Base-by-base conservation (phyloP, 2,888 invertebrate species). In the Hermaeophaga mercurialis region DNA sequence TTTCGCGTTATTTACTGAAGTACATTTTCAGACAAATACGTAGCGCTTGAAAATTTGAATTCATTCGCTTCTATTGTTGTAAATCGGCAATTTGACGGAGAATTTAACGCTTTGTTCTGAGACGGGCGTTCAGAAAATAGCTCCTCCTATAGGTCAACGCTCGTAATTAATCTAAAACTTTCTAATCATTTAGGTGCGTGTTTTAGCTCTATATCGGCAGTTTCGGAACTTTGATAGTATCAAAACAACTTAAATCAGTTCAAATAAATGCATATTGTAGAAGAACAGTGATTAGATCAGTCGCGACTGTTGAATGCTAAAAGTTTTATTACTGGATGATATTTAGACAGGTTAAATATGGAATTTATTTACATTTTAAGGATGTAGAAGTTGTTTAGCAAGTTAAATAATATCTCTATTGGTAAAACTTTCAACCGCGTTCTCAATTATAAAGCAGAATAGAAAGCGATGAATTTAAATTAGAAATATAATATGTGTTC, bases 101-200 rank as follows among this genome's bases (percentile, higher is more conserved):
- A 47, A 47, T 47, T 47, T 47, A 34, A 15, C 34, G 46, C 46
- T 47, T 47, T 47, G 46, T 47, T 47, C 11, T 19, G 33, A 6
- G 18, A 19, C 18, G 17, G 11, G 34, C 33, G n/a, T 12, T 34
- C 22, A n/a, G 43, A 15, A 47, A 47, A 18, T 28, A 14, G 14
- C 19, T n/a, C 18, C n/a, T 6, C 34, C 38, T 38, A 19, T 14
- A 17, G 46, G 46, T 34, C 15, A 34, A 47, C 19, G 33, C 34
- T 22, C 38, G 38, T 47, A 33, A 47, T 47, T 47, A 47, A 11
- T 47, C 34, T 22, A 15, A 33, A 47, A 47, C 46, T n/a, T 31
- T 33, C 17, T 47, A 34, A 47, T 47, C 34, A 47, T 34, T 34
- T 34, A 22, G 33, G 18, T 8, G 46, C 46, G 33, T 47, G 46